phyloP scores from a whole-genome alignment of 2,888 invertebrate genomes.

The Teleogryllus oceanicus region DNA sequence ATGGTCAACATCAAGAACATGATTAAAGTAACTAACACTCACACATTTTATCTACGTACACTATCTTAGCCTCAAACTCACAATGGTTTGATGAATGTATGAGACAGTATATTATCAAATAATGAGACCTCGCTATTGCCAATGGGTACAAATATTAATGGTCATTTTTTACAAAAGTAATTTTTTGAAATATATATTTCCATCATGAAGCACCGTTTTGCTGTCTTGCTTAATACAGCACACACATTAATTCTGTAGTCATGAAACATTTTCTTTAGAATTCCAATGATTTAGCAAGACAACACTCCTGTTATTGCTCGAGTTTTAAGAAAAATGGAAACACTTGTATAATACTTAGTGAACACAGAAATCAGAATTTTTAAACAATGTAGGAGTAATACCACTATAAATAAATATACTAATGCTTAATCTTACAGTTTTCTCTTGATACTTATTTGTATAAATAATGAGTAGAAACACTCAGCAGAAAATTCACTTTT shows the following conservation, averaged over 20 bases:
- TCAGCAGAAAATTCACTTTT: too few species aligned
- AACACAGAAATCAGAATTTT: too few species aligned
- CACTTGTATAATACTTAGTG: too few species aligned
- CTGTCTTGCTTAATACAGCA: slow-evolving; percentile 18
- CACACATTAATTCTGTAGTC: neutral
- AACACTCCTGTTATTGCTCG: slow-evolving; percentile 9
- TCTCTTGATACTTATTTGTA: too few species aligned
- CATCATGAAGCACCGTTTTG: neutral
- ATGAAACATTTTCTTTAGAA: neutral
- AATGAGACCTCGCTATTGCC: neutral
- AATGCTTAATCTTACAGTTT: too few species aligned
- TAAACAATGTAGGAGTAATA: too few species aligned
- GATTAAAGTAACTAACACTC: neutral
- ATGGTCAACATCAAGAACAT: neutral
- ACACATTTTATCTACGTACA: neutral
- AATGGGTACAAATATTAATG: neutral
- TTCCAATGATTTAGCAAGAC: neutral
- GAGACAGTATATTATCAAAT: neutral
- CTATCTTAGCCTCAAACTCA: neutral
- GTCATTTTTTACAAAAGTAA: neutral
- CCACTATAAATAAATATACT: too few species aligned
- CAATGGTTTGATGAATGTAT: neutral
- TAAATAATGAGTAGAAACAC: too few species aligned
- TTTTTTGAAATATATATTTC: neutral
- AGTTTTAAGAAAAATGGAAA: neutral